Conservation (phyloP, 2,888 invertebrate genomes). For the Trichacis sp. region DNA sequence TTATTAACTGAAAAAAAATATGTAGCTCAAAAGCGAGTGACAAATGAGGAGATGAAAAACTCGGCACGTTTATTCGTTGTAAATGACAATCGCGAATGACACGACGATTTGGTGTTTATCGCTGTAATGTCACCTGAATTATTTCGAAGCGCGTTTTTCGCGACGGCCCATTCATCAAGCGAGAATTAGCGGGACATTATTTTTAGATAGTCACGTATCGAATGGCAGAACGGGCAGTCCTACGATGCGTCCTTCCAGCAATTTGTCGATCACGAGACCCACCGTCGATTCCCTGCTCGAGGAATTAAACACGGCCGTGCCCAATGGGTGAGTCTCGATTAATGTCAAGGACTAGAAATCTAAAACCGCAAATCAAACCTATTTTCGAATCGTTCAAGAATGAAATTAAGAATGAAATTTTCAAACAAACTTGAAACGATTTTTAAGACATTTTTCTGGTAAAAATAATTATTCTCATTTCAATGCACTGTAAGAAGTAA, state of each 20-base stretch:
- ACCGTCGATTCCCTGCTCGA: conserved; percentile 91
- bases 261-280: conserved; percentile 72
- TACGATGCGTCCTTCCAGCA: conserved; percentile 63
- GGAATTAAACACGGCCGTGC: conserved; percentile 83
- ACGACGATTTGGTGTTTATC: background rate
- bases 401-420: too few relatives aligned
- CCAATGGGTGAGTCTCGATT: conserved; percentile 76
- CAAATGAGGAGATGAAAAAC: background rate
- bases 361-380: background rate
- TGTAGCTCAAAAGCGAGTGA: too few relatives aligned
- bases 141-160: background rate
- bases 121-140: background rate
- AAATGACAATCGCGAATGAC: too few relatives aligned
- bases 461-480: too few relatives aligned
- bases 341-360: background rate
- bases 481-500: too few relatives aligned
- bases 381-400: background rate
- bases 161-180: background rate
- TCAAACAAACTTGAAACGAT: too few relatives aligned
- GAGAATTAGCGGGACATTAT: background rate
- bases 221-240: conserved; percentile 59
- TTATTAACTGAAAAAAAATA: too few relatives aligned
- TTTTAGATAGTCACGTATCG: conserved; percentile 55
- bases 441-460: too few relatives aligned
- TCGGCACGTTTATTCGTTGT: background rate